phyloP scores from a whole-genome alignment of 2,113 vertebrate species.

The Neolamprologus kungweensis region DNA sequence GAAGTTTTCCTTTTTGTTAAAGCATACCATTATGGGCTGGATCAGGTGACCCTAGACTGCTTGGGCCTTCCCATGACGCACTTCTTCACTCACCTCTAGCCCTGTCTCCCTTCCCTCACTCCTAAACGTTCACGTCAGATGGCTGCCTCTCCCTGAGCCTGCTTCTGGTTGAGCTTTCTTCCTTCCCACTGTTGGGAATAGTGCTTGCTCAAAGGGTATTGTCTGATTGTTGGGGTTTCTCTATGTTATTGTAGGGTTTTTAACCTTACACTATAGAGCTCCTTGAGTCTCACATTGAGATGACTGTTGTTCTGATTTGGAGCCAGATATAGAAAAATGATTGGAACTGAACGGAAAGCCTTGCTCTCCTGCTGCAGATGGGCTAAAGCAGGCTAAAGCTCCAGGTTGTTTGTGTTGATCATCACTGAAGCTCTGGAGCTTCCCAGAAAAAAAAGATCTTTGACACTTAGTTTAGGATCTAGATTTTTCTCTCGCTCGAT shows the following conservation, averaged over 20 bases:
- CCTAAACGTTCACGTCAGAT: not conserved
- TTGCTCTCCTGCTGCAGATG: not conserved
- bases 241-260: not conserved
- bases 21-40: not conserved
- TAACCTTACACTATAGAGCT: not conserved
- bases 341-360: not conserved
- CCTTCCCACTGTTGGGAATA: not conserved
- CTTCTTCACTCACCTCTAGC: not conserved
- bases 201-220: not conserved
- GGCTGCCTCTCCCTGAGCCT: not conserved
- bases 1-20: not conserved
- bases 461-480: not conserved
- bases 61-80: not conserved
- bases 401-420: not conserved
- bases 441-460: not conserved
- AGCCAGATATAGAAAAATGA: not conserved
- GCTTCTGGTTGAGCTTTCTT: not conserved
- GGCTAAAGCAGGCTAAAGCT: not conserved
- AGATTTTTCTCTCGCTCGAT: accelerated
- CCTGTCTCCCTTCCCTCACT: not conserved
- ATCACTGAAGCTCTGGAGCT: not conserved
- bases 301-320: not conserved
- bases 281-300: not conserved
- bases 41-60: not conserved
- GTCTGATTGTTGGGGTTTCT: not conserved